A percentile compares a stretch with the other conserved stretches of the same genome.
phyloP scores from a whole-genome alignment of 2,113 vertebrate species.

The Tupaia tana region DNA sequence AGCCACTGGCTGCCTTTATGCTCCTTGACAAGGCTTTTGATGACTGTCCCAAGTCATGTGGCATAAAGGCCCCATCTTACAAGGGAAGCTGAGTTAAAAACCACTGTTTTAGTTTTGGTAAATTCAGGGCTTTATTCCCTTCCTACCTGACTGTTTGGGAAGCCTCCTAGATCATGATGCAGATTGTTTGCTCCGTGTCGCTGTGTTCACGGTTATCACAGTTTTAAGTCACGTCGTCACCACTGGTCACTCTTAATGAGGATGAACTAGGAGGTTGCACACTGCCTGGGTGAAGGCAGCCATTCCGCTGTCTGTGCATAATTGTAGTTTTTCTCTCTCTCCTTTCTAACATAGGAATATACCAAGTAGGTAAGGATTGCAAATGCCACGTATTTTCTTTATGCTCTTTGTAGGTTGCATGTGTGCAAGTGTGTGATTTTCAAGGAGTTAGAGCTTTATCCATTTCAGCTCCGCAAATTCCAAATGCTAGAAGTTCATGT shows the following conservation, averaged over 20 bases:
- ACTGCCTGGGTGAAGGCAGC: background rate
- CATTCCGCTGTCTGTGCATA: fast-evolving
- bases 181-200: background rate
- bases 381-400: background rate
- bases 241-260: background rate
- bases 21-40: background rate
- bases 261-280: background rate
- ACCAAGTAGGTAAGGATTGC: background rate
- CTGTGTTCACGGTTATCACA: background rate
- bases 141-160: background rate
- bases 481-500: background rate
- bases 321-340: no score
- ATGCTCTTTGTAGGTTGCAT: no score
- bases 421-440: background rate
- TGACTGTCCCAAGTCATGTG: background rate
- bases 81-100: background rate
- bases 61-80: background rate
- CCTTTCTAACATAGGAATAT: background rate
- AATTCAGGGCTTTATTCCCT: background rate
- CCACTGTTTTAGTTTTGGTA: background rate
- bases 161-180: fast-evolving
- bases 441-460: background rate
- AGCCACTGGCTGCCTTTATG: background rate
- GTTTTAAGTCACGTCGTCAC: background rate
- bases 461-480: background rate